Evolutionary conservation across 2,888 invertebrate genomes (phyloP).

Genomic region (Rhodophaea formosa): DNA sequence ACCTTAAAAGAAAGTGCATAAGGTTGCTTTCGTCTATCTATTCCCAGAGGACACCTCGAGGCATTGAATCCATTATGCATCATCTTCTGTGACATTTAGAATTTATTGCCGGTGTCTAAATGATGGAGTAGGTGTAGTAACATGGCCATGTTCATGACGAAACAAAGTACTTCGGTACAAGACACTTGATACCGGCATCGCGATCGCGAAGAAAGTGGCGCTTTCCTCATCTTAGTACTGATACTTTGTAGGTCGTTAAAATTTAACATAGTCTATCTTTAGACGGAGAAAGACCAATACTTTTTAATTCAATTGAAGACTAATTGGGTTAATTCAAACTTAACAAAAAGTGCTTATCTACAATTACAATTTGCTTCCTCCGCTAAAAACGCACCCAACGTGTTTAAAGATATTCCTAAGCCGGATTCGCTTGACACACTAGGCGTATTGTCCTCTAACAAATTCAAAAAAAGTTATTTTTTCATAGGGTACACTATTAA

Average conservation of each 20-base stretch:
- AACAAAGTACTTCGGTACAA: constrained; percentile 27
- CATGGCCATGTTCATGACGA: constrained; percentile 41
- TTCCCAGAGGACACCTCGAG: constrained; percentile 48
- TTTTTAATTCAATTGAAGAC: too few species aligned
- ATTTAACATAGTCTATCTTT: not conserved
- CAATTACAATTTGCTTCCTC: too few species aligned
- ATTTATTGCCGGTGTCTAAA: constrained; percentile 66
- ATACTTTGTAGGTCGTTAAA: not conserved
- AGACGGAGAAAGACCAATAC: too few species aligned
- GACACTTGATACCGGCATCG: constrained; percentile 1
- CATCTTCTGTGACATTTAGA: constrained; percentile 71
- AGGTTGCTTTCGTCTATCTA: constrained; percentile 28
- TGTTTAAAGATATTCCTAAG: too few species aligned
- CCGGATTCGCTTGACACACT: too few species aligned
- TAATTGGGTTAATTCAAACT: too few species aligned
- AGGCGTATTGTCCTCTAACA: too few species aligned
- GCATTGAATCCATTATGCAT: constrained; percentile 65
- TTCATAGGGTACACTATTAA: too few species aligned
- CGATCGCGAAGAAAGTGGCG: constrained; percentile 17
- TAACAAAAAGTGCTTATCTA: too few species aligned
- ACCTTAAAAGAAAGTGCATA: constrained; percentile 31
- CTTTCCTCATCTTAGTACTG: not conserved
- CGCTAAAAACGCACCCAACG: too few species aligned
- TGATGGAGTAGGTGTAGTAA: constrained; percentile 60
- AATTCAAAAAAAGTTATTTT: too few species aligned